Conservation (phyloP, 2,797 vertebrate genomes). For the Peromyscus nudipes region DNA sequence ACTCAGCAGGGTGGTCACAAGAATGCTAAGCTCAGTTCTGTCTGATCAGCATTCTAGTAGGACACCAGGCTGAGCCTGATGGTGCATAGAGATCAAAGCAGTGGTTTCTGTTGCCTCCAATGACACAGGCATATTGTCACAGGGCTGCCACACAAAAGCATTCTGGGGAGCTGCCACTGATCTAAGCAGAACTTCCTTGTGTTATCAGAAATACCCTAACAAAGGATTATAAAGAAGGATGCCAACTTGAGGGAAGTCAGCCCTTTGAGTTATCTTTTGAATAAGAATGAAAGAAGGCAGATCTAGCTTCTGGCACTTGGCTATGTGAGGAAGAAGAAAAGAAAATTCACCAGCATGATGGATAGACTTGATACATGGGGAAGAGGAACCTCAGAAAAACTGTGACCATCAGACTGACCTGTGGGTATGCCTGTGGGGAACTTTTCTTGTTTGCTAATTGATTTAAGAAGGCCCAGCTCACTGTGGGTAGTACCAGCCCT, state of each 20-base stretch:
- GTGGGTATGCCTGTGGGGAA: not conserved
- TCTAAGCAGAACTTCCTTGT: not conserved
- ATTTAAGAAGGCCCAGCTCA: not conserved
- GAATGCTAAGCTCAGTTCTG: not conserved
- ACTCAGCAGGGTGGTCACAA: not conserved
- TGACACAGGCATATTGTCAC: not conserved
- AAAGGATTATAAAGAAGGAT: constrained; percentile 31
- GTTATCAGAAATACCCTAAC: not conserved
- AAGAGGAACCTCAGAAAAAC: not conserved
- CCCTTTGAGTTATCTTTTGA: not conserved
- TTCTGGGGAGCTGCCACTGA: not conserved
- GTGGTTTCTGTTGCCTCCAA: not conserved
- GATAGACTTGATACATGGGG: not conserved
- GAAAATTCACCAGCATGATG: not conserved
- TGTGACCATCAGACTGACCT: not conserved
- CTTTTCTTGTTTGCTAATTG: not conserved
- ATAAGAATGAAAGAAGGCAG: not conserved
- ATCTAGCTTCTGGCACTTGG: not conserved
- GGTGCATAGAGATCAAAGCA: rapidly evolving
- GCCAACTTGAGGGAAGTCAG: not conserved
- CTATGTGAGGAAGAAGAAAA: not conserved
- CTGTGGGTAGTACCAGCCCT: not conserved
- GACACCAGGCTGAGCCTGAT: not conserved
- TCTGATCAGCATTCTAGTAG: not conserved
- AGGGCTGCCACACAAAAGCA: not conserved